Percentiles rank a stretch among this genome's conserved stretches.
Evolutionary conservation across 2,888 invertebrate species (phyloP).

Genomic region (Cataglyphis cursor): DNA sequence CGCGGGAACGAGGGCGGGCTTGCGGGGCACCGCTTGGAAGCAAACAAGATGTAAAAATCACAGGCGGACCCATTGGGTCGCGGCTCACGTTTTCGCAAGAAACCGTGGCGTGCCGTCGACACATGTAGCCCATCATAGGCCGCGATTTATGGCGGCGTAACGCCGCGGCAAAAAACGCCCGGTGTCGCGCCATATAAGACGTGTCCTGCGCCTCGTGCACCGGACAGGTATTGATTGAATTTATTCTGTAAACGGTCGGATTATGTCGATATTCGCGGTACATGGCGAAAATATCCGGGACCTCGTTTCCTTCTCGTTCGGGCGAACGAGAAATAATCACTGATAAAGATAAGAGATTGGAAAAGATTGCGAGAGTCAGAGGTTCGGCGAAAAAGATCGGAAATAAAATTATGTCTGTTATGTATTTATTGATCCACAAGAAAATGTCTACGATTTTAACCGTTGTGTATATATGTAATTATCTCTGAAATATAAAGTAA

Average conservation of each 20-base stretch:
- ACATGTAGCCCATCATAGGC: slow-evolving; percentile 86
- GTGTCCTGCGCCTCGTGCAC: slow-evolving; percentile 73
- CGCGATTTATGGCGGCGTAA: slow-evolving; percentile 85
- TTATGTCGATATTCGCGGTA: slow-evolving; percentile 69
- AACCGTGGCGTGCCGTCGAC: slow-evolving; percentile 85
- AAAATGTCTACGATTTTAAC: background rate
- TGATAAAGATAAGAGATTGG: slow-evolving; percentile 28
- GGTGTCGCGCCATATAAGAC: slow-evolving; percentile 81
- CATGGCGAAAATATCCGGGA: slow-evolving; percentile 14
- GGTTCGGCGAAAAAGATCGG: background rate
- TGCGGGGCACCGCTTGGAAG: slow-evolving; percentile 65
- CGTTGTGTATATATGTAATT: background rate
- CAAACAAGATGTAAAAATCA: slow-evolving; percentile 84
- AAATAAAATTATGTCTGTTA: background rate
- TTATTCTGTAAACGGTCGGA: slow-evolving; percentile 83
- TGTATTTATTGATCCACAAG: background rate
- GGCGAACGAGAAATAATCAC: background rate
- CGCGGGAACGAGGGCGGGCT: slow-evolving; percentile 22
- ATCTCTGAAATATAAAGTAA: slow-evolving; percentile 26
- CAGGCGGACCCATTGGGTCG: slow-evolving; percentile 79
- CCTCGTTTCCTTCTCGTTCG: background rate
- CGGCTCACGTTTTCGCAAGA: slow-evolving; percentile 86
- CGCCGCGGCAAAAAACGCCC: slow-evolving; percentile 81
- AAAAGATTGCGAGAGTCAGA: background rate
- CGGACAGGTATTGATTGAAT: slow-evolving; percentile 83